These are phyloP conservation scores for Hydriomena furcata DNA, from an alignment of 2,888 invertebrate species.

Conservation along the genomic window DNA sequence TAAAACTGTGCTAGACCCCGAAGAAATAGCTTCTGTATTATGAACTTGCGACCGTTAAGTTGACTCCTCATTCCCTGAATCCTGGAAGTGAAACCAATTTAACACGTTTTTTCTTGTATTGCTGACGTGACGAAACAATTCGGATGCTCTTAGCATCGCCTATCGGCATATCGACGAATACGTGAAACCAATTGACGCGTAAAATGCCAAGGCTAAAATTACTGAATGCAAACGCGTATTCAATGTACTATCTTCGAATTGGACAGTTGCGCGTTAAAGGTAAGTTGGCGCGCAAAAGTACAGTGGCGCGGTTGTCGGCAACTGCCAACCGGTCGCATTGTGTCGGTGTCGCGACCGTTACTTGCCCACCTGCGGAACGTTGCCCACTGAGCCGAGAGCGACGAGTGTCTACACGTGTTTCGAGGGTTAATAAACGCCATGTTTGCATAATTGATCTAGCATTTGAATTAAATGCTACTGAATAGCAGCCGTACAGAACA, in stretches of 20 bases:
- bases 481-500: constrained; percentile 20
- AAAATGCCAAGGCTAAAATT: too few species aligned
- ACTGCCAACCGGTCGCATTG: constrained; percentile 52
- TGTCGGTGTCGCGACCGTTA: constrained; percentile 68
- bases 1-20: constrained; percentile 40
- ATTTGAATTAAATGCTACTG: constrained; percentile 34
- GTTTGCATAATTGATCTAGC: constrained; percentile 44
- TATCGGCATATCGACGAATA: too few species aligned
- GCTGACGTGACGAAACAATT: too few species aligned
- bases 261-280: too few species aligned
- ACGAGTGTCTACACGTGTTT: constrained; percentile 61
- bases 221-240: too few species aligned
- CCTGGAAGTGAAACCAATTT: too few species aligned
- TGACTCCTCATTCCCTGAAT: not conserved
- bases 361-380: constrained; percentile 74
- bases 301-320: constrained; percentile 42
- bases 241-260: too few species aligned
- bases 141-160: too few species aligned
- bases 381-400: constrained; percentile 77
- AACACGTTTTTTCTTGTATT: too few species aligned
- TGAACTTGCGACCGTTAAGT: not conserved
- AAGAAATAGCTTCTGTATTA: not conserved
- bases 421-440: constrained; percentile 46
- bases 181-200: too few species aligned
- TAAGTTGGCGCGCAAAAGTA: constrained; percentile 50